These are phyloP conservation scores for Pollachius pollachius DNA, from an alignment of 2,113 vertebrate species.

Conservation along the genomic window DNA sequence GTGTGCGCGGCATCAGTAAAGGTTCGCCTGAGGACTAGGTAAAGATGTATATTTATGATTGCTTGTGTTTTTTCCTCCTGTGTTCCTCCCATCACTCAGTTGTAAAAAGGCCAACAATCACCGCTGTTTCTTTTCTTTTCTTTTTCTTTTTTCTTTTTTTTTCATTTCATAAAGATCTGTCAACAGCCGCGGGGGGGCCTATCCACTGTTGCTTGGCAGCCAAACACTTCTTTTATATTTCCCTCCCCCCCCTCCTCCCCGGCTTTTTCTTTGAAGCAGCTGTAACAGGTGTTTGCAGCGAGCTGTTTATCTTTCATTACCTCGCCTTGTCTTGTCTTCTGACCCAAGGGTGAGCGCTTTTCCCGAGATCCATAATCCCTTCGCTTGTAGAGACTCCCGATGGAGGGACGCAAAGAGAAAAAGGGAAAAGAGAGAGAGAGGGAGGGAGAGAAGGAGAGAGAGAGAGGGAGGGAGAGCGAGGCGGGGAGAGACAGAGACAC, in stretches of 20 bases:
- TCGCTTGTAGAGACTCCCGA: constrained; percentile 68
- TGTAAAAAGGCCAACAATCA: constrained; percentile 75
- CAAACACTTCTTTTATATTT: constrained; percentile 74
- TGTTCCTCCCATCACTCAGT: constrained; percentile 76
- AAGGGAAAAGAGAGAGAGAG: constrained; percentile 53
- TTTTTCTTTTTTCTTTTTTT: constrained; percentile 45
- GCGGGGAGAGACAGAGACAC: constrained; percentile 56
- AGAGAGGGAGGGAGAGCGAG: constrained; percentile 67
- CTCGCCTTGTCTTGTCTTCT: constrained; percentile 78
- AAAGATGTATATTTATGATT: constrained; percentile 73
- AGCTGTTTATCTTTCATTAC: constrained; percentile 83
- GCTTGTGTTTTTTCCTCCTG: constrained; percentile 64
- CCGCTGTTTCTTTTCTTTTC: constrained; percentile 73
- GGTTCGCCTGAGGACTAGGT: constrained; percentile 68
- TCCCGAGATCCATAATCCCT: constrained; percentile 74
- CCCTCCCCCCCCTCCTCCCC: constrained; percentile 46
- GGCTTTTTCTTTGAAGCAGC: constrained; percentile 76
- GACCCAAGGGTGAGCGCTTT: constrained; percentile 75
- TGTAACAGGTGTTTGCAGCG: constrained; percentile 81
- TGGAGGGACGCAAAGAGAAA: constrained; percentile 68
- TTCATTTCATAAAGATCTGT: constrained; percentile 83
- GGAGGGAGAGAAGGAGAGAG: constrained; percentile 58
- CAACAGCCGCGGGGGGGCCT: constrained; percentile 77
- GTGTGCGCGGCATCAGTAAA: constrained; percentile 13
- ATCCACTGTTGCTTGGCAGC: constrained; percentile 80